These are phyloP conservation scores for Chlorodrepanis virens DNA, from an alignment of 2,113 vertebrate species.

Conservation along the genomic window DNA sequence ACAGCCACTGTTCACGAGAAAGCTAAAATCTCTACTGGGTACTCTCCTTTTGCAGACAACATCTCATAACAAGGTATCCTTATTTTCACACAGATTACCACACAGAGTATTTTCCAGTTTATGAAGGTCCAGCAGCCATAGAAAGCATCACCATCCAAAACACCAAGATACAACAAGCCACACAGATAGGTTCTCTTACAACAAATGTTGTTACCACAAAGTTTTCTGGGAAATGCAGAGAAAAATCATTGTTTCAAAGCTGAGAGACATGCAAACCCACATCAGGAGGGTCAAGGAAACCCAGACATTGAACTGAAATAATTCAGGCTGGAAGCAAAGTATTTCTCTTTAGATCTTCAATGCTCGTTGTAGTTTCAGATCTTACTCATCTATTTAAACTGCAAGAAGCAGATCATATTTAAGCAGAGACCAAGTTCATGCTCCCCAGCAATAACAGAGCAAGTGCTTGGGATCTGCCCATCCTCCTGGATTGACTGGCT, in stretches of 20 bases:
- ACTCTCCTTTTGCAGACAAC: neutral
- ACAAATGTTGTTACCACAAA: neutral
- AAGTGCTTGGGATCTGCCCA: neutral
- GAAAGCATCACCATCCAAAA: neutral
- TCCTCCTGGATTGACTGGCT: neutral
- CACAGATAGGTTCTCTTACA: neutral
- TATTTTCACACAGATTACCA: neutral
- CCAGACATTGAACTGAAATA: neutral
- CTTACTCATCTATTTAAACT: neutral
- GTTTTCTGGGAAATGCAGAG: neutral
- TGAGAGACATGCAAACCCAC: neutral
- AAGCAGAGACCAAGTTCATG: neutral
- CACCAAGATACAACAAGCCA: accelerated
- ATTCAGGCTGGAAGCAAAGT: neutral
- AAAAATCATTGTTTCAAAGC: neutral
- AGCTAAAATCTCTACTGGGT: neutral
- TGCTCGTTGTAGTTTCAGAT: neutral
- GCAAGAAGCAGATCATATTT: accelerated
- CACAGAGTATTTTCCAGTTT: neutral
- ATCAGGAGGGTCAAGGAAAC: neutral
- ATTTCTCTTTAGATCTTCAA: neutral
- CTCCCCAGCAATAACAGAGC: neutral
- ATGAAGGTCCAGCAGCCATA: neutral
- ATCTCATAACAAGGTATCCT: neutral
- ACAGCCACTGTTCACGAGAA: neutral